phyloP scores from a whole-genome alignment of 2,888 invertebrate species.

The Philereme vetulata region DNA sequence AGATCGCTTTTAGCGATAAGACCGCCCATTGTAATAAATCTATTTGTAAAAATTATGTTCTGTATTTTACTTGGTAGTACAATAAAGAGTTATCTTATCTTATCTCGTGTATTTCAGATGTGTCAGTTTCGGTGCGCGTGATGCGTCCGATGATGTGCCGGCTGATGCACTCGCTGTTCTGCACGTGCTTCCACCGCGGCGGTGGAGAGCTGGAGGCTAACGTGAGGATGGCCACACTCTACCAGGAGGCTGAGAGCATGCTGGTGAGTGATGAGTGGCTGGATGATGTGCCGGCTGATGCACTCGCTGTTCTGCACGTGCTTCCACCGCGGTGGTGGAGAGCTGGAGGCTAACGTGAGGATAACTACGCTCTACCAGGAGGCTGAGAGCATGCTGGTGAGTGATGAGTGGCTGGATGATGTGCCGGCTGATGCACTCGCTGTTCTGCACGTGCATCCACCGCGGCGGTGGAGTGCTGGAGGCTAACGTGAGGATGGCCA shows the following conservation, averaged over 20 bases:
- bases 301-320: constrained; percentile 75
- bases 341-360: too few species aligned
- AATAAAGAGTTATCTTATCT: too few species aligned
- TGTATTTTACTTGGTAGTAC: too few species aligned
- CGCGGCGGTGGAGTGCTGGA: too few species aligned
- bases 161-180: constrained; percentile 88
- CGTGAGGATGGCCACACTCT: constrained; percentile 83
- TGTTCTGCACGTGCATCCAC: constrained; percentile 43
- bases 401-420: constrained; percentile 59
- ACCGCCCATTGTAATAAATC: too few species aligned
- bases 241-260: constrained; percentile 86
- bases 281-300: constrained; percentile 87
- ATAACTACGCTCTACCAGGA: too few species aligned
- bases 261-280: constrained; percentile 73
- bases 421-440: constrained; percentile 87
- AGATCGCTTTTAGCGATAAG: too few species aligned
- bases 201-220: constrained; percentile 84
- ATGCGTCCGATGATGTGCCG: constrained; percentile 85
- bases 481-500: too few species aligned
- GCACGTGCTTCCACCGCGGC: constrained; percentile 87
- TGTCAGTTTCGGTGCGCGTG: constrained; percentile 87
- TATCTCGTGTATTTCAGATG: constrained; percentile 82
- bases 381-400: background rate
- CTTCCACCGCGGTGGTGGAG: too few species aligned
- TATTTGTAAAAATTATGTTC: too few species aligned